phyloP scores from a whole-genome alignment of 2,888 invertebrate species.

The Nipponacmea schrenckii region DNA sequence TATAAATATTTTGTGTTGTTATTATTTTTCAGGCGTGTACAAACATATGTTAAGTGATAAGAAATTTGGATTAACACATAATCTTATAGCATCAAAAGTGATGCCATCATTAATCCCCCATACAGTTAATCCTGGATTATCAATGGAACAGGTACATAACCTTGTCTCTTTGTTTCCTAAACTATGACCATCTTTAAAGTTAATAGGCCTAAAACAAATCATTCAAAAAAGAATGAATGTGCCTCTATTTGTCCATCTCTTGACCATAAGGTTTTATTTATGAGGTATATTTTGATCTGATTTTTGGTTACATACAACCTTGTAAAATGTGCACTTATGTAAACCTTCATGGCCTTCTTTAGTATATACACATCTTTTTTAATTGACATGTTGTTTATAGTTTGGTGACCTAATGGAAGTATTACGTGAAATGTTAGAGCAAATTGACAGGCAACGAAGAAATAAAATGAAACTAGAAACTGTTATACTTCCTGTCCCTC shows the following conservation, averaged over 20 bases:
- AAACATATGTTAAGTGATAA: slow-evolving; percentile 89
- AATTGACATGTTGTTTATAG: slow-evolving; percentile 30
- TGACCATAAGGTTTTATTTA: no score
- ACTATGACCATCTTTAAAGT: no score
- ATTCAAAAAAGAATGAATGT: no score
- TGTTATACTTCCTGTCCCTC: slow-evolving; percentile 46
- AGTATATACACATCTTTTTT: no score
- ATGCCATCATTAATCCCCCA: slow-evolving; percentile 93
- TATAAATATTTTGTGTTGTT: no score
- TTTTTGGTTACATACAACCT: no score
- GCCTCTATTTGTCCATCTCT: no score
- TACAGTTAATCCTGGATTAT: slow-evolving; percentile 87
- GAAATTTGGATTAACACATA: slow-evolving; percentile 88
- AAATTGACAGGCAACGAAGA: slow-evolving; percentile 78
- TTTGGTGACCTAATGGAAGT: slow-evolving; percentile 80
- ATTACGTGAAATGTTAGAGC: slow-evolving; percentile 86
- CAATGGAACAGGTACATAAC: slow-evolving; percentile 80
- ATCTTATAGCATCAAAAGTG: slow-evolving; percentile 91
- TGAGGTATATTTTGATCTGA: no score
- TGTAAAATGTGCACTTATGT: no score
- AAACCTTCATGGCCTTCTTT: no score
- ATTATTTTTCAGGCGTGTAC: slow-evolving; percentile 80
- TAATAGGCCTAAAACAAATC: no score
- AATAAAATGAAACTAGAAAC: slow-evolving; percentile 86
- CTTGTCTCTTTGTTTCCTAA: no score